Base-by-base conservation (phyloP, 2,797 vertebrate species). In the Anguilla marmorata region DNA sequence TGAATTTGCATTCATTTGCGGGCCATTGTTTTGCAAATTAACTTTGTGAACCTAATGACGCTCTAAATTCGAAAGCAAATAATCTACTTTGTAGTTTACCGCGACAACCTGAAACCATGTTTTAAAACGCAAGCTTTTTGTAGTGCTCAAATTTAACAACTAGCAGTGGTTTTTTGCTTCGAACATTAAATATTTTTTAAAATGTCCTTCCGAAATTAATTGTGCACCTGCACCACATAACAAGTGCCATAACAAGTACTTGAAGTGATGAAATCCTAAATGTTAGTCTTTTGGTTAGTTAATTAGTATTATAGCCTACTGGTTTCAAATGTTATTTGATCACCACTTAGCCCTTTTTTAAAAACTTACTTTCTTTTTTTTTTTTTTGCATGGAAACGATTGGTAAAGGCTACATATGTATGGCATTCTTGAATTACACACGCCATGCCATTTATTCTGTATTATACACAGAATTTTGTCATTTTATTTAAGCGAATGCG, bases 11-110 rank as follows among this genome's bases (percentile, higher is more conserved):
- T 4, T 84, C 1, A 92, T 94, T 94, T 94, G 91, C 92, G 93
- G 92, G 84, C 87, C 88, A 92, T 94, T 95, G 93, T 94, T 89
- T 90, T 92, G 93, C 86, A 93, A 94, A 92, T 90, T 86, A 87
- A 85, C 56, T 88, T 79, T 33, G 88, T 27, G 88, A 88, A 89
- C 37, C 82, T 86, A 89, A 90, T 92, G 87, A 90, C 89, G 89
- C 52, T 83, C 74, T 69, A 79, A 84, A 50, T 87, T 84, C 86
- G 84, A 82, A 86, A 92, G 91, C 90, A 93, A 93, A 93, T 90
- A 79, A 86, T 88, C 87, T 93, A 90, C 90, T 76, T 33, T 41
- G n/a, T 33, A 58, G 87, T 50, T 27, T 48, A 45, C 48, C 82
- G 33, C 66, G 11, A 74, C 87, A 72, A 54, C 50, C n/a, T 54